These are phyloP conservation scores for Oreochromis tanganicae DNA, from an alignment of 2,113 vertebrate species.

Conservation along the genomic window DNA sequence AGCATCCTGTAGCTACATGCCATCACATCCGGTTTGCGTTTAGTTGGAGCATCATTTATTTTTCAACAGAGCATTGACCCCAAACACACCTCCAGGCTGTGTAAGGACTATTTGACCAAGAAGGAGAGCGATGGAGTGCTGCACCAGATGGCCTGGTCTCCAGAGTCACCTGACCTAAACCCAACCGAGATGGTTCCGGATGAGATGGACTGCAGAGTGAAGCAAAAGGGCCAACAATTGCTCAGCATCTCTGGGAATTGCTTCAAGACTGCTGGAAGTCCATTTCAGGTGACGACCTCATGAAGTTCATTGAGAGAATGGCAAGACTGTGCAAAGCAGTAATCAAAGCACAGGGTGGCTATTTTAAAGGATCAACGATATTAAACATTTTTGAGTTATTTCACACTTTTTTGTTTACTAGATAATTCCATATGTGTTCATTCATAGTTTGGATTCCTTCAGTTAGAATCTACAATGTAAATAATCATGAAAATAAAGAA, in stretches of 20 bases:
- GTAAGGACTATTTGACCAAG: background rate
- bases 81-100: background rate
- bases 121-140: background rate
- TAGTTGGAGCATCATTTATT: background rate
- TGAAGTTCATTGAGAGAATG: background rate
- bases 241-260: background rate
- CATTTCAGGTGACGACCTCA: background rate
- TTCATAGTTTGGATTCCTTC: background rate
- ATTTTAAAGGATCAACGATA: background rate
- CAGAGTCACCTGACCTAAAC: background rate
- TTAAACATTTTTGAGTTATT: background rate
- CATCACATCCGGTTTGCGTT: background rate
- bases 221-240: background rate
- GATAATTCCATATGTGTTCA: background rate
- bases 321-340: background rate
- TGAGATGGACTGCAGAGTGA: background rate
- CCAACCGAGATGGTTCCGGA: background rate
- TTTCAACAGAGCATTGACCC: background rate
- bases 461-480: background rate
- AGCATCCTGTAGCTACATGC: background rate
- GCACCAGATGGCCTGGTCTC: background rate
- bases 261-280: background rate
- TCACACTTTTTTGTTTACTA: background rate
- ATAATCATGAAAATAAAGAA: background rate
- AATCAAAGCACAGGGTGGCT: accelerated